phyloP scores from a whole-genome alignment of 2,888 invertebrate genomes.

The Syritta pipiens region DNA sequence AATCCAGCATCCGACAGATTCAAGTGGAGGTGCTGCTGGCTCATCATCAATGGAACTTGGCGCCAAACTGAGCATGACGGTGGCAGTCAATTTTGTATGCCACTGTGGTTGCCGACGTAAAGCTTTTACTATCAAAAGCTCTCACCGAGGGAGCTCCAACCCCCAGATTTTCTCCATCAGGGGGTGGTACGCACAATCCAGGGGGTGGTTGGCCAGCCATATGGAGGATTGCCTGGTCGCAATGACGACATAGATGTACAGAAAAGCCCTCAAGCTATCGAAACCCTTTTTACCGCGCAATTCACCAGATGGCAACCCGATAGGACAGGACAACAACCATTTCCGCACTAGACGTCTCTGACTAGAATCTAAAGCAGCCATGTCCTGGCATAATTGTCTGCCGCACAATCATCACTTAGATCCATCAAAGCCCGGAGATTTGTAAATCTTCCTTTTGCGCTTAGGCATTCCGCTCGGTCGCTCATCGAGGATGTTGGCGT shows the following conservation, averaged over 20 bases:
- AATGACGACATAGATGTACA: too few species aligned
- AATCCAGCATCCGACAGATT: slow-evolving; percentile 14
- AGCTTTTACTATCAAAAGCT: slow-evolving; percentile 69
- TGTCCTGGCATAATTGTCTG: not conserved
- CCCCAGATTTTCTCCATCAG: not conserved
- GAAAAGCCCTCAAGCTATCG: too few species aligned
- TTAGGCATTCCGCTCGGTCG: too few species aligned
- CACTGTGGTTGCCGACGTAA: slow-evolving; percentile 33
- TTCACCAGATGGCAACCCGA: too few species aligned
- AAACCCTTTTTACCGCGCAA: too few species aligned
- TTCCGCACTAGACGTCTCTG: too few species aligned
- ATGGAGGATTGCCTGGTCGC: too few species aligned
- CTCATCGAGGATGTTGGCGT: slow-evolving; percentile 36
- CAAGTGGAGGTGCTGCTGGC: slow-evolving; percentile 8
- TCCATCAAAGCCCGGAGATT: slow-evolving; percentile 14
- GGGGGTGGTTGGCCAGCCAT: too few species aligned
- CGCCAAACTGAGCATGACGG: slow-evolving; percentile 68
- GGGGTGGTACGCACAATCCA: too few species aligned
- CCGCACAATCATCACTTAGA: slow-evolving; percentile 13
- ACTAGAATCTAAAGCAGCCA: slow-evolving; percentile 15
- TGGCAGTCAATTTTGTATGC: slow-evolving; percentile 37
- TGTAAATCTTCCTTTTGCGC: too few species aligned
- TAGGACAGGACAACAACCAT: too few species aligned
- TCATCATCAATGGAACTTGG: slow-evolving; percentile 59
- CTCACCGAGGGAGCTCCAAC: not conserved